Evolutionary conservation across 2,888 invertebrate genomes (phyloP).

Genomic region (Leptopilina syphax): DNA sequence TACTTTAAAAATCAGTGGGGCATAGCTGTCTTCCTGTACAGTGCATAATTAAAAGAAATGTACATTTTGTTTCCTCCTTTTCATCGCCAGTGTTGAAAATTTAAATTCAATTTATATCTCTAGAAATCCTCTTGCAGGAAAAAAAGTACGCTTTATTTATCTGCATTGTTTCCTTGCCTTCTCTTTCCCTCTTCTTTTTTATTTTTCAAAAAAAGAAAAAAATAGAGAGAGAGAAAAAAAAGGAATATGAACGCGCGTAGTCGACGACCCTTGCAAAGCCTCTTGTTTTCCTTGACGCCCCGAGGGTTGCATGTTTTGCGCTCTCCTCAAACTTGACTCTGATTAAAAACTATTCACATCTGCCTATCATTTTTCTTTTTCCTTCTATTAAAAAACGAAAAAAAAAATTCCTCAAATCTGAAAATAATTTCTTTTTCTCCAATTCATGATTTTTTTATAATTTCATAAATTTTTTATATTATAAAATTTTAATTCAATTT

Average conservation of each 20-base stretch:
- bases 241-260: neutral
- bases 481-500: no score
- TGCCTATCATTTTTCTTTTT: neutral
- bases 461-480: neutral
- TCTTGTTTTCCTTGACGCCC: conserved; percentile 22
- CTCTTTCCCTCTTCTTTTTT: neutral
- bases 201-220: no score
- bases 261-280: conserved; percentile 10
- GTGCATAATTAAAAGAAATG: neutral
- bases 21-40: neutral
- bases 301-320: neutral
- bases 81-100: conserved; percentile 4
- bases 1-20: conserved; percentile 10
- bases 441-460: neutral
- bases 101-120: conserved; percentile 35
- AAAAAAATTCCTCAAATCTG: neutral
- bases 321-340: conserved; percentile 12
- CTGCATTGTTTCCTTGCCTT: conserved; percentile 19
- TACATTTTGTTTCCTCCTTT: neutral
- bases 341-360: conserved; percentile 5
- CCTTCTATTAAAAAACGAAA: neutral
- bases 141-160: conserved; percentile 13
- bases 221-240: neutral
- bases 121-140: neutral
- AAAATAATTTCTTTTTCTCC: neutral